Base-by-base conservation (phyloP, 2,888 invertebrate species). In the Sphaerophoria taeniata region DNA sequence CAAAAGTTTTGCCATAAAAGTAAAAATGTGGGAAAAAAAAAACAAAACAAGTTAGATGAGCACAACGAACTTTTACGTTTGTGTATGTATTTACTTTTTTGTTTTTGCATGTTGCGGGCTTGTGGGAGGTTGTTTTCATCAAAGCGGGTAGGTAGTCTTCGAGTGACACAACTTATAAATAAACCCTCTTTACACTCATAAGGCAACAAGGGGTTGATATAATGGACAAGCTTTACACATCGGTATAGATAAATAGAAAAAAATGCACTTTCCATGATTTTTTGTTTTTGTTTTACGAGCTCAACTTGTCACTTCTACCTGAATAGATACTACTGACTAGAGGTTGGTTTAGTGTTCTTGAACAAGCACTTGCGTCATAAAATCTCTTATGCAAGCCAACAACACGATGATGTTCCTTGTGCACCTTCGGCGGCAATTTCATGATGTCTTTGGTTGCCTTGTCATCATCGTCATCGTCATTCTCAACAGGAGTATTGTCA, bases 311-410 rank as follows among this genome's bases (percentile, higher is more conserved):
- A 31, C 33, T 65, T 72, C 43, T 36, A 79, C 60, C 55, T 75
- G 72, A 75, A 79, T 71, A 72, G 74, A 79, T 60, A 55, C 60
- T 45, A 24, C 24, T 24, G 14, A 47, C 9, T 71, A 60, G 69
- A 69, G 70, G 65, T 78, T 65, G 70, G 70, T 60, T 24, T 75
- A 71, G 71, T 84, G 67, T 60, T 79, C 84, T 79, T 79, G 75
- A 84, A 43, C 39, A 33, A 60, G 51, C 49, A 76, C 61, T 80
- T 79, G 80, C 84, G 80, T 84, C 84, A 84, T 56, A 72, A 61
- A 67, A 67, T 55, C 51, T 39, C 47, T 80, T 76, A 80, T 56
- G 53, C 67, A 76, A 84, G 47, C 56, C 49, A 71, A 58, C 49
- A 65, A 63, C 49, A 34, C 47, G 47, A 56, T 49, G 53, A 53